Base-by-base conservation (phyloP, 2,113 vertebrate genomes). In the Anhinga rufa region DNA sequence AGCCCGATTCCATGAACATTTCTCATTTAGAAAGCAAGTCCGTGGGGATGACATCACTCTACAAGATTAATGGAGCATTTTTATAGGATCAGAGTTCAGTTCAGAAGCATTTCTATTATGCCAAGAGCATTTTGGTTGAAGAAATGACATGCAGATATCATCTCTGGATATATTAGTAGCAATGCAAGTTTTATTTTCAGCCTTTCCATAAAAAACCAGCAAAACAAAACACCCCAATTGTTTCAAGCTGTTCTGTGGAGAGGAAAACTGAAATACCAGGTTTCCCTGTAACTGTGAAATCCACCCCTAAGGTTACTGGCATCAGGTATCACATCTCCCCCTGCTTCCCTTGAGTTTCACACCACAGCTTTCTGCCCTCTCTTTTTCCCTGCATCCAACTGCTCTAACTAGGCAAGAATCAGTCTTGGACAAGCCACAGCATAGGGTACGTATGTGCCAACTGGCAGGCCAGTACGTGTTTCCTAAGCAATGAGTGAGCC, bases 141-240 rank as follows among this genome's bases (percentile, higher is more conserved):
- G 70, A 93, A 96, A 90, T 10, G 4, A 42, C 52, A 61, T 9
- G 48, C n/a, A 94, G 86, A 85, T 91, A 94, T 3, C 2, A 96
- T 94, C 70, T 93, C 74, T 91, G 65, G 61, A 88, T 82, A 38
- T 58, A 74, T 66, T 88, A 82, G 77, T 34, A 91, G 82, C 80
- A 95, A 78, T 51, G 24, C 3, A 20, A 70, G 46, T 42, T 92
- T 96, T 97, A 93, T 96, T 97, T 91, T 95, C 92, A 93, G 83
- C 52, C 49, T 84, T 92, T 54, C 65, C 58, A 79, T 61, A 52
- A 86, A 86, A 92, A 85, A 28, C 6, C 21, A 87, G 46, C 55
- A 75, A 87, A 93, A 62, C n/a, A 92, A 82, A 86, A 82, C 36
- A 29, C 46, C 17, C 4, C 31, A 61, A 13, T 70, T 85, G 54